Conservation (phyloP, 2,113 vertebrate genomes). For the Naja naja region DNA sequence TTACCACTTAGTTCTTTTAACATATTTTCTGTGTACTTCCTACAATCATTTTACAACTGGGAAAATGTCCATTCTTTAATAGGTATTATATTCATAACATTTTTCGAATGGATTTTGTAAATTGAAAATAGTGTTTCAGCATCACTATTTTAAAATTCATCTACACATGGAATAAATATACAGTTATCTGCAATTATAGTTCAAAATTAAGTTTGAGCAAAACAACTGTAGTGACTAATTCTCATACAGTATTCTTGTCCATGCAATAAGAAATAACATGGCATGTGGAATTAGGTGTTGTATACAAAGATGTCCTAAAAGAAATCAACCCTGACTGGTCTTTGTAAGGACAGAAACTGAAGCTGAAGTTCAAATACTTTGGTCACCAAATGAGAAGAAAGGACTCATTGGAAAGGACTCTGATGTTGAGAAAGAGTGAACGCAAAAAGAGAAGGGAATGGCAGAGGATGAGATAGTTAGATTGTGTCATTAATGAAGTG, state of each 20-base stretch:
- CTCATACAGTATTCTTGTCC: not conserved
- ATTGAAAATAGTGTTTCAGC: not conserved
- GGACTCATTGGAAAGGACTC: too few relatives aligned
- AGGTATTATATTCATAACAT: not conserved
- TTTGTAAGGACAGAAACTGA: too few relatives aligned
- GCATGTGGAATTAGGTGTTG: not conserved
- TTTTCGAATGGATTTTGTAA: not conserved
- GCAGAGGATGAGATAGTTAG: too few relatives aligned
- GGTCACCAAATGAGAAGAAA: too few relatives aligned
- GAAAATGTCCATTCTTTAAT: not conserved
- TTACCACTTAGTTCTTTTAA: not conserved
- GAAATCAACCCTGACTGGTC: too few relatives aligned
- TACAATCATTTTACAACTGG: not conserved
- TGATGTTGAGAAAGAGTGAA: too few relatives aligned
- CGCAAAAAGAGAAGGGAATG: too few relatives aligned
- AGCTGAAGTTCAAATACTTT: too few relatives aligned
- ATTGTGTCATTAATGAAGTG: too few relatives aligned
- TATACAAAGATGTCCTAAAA: not conserved
- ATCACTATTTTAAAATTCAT: not conserved
- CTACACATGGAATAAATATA: not conserved
- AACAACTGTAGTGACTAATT: not conserved
- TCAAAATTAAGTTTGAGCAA: not conserved
- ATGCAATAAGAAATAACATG: not conserved
- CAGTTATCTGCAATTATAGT: not conserved
- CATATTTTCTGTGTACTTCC: not conserved